phyloP scores from a whole-genome alignment of 2,113 vertebrate genomes.

The Ictidomys tridecemlineatus region DNA sequence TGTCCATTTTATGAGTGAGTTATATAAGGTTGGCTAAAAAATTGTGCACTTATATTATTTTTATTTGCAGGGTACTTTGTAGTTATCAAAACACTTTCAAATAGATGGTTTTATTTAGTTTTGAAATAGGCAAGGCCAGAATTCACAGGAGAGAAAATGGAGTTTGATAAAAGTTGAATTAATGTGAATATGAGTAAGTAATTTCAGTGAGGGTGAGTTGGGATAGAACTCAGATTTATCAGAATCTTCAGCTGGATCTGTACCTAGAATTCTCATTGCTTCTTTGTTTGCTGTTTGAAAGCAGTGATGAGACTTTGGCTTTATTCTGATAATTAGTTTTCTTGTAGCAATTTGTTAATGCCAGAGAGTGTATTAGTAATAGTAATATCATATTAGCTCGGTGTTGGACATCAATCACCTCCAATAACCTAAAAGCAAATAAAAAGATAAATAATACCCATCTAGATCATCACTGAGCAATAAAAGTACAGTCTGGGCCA shows the following conservation, averaged over 20 bases:
- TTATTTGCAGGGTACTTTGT: neutral
- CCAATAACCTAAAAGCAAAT: neutral
- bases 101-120: neutral
- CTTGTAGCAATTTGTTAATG: neutral
- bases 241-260: neutral
- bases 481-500: neutral
- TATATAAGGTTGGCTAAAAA: neutral
- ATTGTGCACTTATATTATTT: neutral
- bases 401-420: neutral
- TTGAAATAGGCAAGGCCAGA: neutral
- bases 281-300: neutral
- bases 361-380: neutral
- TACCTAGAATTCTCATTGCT: neutral
- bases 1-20: neutral
- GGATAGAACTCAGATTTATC: neutral
- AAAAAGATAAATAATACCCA: neutral
- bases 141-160: neutral
- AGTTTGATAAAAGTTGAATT: neutral
- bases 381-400: neutral
- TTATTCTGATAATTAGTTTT: slow-evolving; percentile 18
- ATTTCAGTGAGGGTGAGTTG: neutral
- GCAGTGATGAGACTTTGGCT: neutral
- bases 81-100: neutral
- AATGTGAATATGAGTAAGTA: neutral
- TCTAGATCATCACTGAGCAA: neutral